Percentiles rank a stretch among this genome's conserved stretches.
Conservation (phyloP, 2,888 invertebrate species). For the Megamerina dolium region DNA sequence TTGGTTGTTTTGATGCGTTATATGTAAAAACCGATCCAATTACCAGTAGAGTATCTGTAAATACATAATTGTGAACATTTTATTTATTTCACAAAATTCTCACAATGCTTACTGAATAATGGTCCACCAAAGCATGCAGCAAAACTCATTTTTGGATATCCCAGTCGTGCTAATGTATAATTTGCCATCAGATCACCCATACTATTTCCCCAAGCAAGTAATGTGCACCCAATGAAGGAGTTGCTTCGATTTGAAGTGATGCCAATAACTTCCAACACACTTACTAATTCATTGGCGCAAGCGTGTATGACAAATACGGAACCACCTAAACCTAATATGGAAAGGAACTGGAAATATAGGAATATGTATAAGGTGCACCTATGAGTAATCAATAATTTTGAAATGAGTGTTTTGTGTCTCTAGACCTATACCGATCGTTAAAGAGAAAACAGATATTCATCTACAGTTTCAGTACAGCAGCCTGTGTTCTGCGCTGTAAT, state of each 20-base stretch:
- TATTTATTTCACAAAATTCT: no score
- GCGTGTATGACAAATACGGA: slow-evolving; percentile 55
- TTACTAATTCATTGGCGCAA: slow-evolving; percentile 58
- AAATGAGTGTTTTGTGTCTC: no score
- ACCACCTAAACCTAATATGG: slow-evolving; percentile 23
- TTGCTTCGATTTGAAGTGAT: slow-evolving; percentile 54
- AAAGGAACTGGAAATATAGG: slow-evolving; percentile 21
- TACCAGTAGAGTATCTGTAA: slow-evolving; percentile 9
- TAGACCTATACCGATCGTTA: no score
- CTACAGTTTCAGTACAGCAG: no score
- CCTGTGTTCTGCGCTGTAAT: no score
- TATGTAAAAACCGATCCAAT: slow-evolving; percentile 9
- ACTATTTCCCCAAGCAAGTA: slow-evolving; percentile 63
- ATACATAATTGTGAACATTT: no score
- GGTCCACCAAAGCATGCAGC: slow-evolving; percentile 65
- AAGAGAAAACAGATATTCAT: no score
- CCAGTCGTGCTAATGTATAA: slow-evolving; percentile 55
- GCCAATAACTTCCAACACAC: slow-evolving; percentile 53
- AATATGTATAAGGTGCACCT: background rate
- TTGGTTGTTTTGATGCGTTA: slow-evolving; percentile 1
- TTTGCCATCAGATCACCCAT: slow-evolving; percentile 53
- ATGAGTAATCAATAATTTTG: no score
- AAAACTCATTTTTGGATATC: slow-evolving; percentile 60
- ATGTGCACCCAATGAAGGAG: slow-evolving; percentile 58
- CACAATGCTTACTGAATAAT: slow-evolving; percentile 61